These are phyloP conservation scores for Melanotaenia nigrans DNA, from an alignment of 2,797 vertebrate species.

Conservation along the genomic window DNA sequence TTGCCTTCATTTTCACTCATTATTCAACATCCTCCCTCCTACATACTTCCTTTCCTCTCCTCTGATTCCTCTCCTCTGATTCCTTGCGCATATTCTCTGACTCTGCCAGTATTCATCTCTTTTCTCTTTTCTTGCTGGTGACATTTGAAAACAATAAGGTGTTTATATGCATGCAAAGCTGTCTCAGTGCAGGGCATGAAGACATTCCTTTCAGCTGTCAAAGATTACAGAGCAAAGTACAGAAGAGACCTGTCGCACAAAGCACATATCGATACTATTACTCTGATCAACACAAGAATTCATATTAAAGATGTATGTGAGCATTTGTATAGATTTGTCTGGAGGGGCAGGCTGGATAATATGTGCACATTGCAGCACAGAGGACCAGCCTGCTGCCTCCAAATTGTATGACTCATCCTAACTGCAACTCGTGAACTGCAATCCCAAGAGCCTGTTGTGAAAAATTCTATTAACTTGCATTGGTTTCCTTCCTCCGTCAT, in stretches of 20 bases:
- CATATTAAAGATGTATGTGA: slow-evolving; percentile 29
- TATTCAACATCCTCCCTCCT: slow-evolving; percentile 22
- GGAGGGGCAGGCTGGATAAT: slow-evolving; percentile 43
- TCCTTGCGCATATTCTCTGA: slow-evolving; percentile 12
- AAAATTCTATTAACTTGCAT: slow-evolving; percentile 65
- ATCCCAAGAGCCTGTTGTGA: slow-evolving; percentile 59
- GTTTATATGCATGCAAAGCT: slow-evolving; percentile 39
- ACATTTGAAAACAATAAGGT: slow-evolving; percentile 72
- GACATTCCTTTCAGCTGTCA: slow-evolving; percentile 47
- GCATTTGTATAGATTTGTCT: slow-evolving; percentile 24
- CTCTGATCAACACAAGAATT: slow-evolving; percentile 38
- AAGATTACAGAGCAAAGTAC: slow-evolving; percentile 33
- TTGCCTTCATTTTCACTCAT: slow-evolving; percentile 36
- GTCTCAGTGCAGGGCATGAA: slow-evolving; percentile 26
- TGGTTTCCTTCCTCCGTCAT: slow-evolving; percentile 62
- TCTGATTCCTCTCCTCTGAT: slow-evolving; percentile 3
- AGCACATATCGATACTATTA: slow-evolving; percentile 61
- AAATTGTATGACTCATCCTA: slow-evolving; percentile 77
- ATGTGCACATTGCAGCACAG: slow-evolving; percentile 69
- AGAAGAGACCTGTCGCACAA: slow-evolving; percentile 35
- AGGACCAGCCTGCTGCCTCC: slow-evolving; percentile 63
- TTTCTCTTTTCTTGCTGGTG: slow-evolving; percentile 40
- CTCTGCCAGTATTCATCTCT: slow-evolving; percentile 11
- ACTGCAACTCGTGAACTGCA: slow-evolving; percentile 53
- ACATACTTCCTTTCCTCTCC: slow-evolving; percentile 10